Base-by-base conservation (phyloP, 2,888 invertebrate genomes). In the Epsilonema sp. region DNA sequence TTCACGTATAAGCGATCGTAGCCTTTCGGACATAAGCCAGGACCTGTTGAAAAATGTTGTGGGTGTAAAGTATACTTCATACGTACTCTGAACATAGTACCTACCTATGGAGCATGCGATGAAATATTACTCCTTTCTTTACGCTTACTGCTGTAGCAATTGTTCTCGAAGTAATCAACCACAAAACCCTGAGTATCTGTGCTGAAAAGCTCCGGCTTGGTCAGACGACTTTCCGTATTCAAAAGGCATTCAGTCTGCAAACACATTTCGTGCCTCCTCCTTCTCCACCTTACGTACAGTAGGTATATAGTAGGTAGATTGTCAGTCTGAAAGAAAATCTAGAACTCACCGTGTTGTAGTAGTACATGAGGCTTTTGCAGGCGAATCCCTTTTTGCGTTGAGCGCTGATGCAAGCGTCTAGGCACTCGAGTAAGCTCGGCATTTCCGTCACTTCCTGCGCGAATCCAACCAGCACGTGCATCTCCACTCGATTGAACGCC, bases 161-260 rank as follows among this genome's bases (percentile, higher is more conserved):
- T 57, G 49, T 59, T 63, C 46, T 62, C 62, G 31, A 62, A 63
- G 46, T 62, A 62, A 49, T 62, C 62, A 19, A 62, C 61, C 13
- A 57, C 24, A 3, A 55, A 53, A 20, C 55, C 56, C 20, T 53
- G 49, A 0, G 52, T 55, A 23, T 57, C 54, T 24, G 48, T 48
- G 23, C 51, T 53, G 53, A 62, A 61, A 23, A 59, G 42, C 4
- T 57, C 49, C 2, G 59, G 58, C 37, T 44, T 45, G 5, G 52
- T 52, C 11, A 45, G 45, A 19, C 53, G 52, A 24, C 51, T 53
- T 36, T 55, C 58, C 22, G 57, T 50, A 46, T 61, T 62, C 49
- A 62, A 47, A 24, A 62, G 54, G 51, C 62, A 62, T 48, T 62
- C 58, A 20, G 23, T 23, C 48, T 48, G n/a, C 22, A 48, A 48